Conservation (phyloP, 2,888 invertebrate genomes). For the Elmis aenea region DNA sequence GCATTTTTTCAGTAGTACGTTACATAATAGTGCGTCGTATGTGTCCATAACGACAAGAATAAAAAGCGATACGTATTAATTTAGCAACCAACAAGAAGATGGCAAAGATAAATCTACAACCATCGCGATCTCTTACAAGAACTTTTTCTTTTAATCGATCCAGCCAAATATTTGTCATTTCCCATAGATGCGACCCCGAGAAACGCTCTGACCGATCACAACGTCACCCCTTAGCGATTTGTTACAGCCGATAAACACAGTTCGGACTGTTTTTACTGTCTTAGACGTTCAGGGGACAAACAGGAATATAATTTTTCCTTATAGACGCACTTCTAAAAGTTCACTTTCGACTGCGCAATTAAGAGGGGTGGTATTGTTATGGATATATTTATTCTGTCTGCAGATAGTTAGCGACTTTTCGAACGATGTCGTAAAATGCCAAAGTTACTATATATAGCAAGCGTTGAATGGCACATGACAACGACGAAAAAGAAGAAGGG, state of each 20-base stretch:
- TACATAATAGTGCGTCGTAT: too few species aligned
- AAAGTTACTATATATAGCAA: conserved; percentile 10
- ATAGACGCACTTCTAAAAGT: conserved; percentile 7
- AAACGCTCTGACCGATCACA: conserved; percentile 28
- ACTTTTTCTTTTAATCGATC: conserved; percentile 27
- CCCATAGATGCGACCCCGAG: conserved; percentile 24
- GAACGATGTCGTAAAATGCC: conserved; percentile 26
- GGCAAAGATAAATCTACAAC: conserved; percentile 31
- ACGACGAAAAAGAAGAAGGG: conserved; percentile 7
- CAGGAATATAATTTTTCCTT: conserved; percentile 18
- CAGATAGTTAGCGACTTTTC: conserved; percentile 36
- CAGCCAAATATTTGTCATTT: conserved; percentile 22
- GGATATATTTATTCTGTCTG: conserved; percentile 33
- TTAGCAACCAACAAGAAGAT: conserved; percentile 13
- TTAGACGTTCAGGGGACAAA: conserved; percentile 26
- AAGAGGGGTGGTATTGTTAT: conserved; percentile 29
- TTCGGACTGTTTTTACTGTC: conserved; percentile 38
- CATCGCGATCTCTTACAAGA: conserved; percentile 28
- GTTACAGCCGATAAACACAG: conserved; percentile 44
- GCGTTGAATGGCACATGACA: conserved; percentile 15
- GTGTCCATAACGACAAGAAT: too few species aligned
- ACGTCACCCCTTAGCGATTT: conserved; percentile 41
- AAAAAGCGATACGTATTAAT: too few species aligned
- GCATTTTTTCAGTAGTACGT: too few species aligned
- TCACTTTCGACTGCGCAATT: conserved; percentile 14